These are phyloP conservation scores for Tyria jacobaeae DNA, from an alignment of 2,888 invertebrate species.

Conservation along the genomic window DNA sequence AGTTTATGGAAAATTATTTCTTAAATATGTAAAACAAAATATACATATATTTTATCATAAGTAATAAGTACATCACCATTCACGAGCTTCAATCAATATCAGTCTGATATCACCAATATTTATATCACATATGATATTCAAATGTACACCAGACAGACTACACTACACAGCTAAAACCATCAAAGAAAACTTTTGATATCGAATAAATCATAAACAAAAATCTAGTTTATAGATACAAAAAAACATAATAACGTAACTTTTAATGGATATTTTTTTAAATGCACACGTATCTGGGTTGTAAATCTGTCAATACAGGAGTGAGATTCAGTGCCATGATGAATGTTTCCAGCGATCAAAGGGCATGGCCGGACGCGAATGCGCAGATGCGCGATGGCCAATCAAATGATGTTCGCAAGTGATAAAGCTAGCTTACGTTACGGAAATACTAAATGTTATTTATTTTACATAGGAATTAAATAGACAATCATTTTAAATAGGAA, in stretches of 20 bases:
- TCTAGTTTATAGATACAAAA: conserved; percentile 37
- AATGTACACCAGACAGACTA: conserved; percentile 22
- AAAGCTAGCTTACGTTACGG: conserved; percentile 29
- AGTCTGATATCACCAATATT: conserved; percentile 33
- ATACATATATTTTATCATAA: too few species aligned
- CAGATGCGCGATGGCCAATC: conserved; percentile 34
- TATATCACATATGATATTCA: conserved; percentile 33
- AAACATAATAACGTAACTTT: conserved; percentile 44
- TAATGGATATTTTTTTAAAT: conserved; percentile 51
- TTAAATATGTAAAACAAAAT: too few species aligned
- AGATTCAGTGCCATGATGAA: conserved; percentile 54
- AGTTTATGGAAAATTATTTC: too few species aligned
- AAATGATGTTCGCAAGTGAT: conserved; percentile 15
- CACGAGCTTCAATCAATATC: neutral
- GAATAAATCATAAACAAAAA: conserved; percentile 49
- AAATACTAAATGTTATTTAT: neutral
- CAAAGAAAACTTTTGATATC: conserved; percentile 48
- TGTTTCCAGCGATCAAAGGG: conserved; percentile 60
- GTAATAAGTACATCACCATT: neutral
- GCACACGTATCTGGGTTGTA: conserved; percentile 50
- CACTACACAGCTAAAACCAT: conserved; percentile 33
- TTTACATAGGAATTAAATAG: neutral
- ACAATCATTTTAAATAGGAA: too few species aligned
- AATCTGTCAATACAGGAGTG: conserved; percentile 61
- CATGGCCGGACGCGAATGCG: conserved; percentile 45